A percentile compares a stretch with the other conserved stretches of the same genome.
These are phyloP conservation scores for Dysidea cf. avara DNA, from an alignment of 37 sponge, comb jelly and placozoan species.

Conservation along the genomic window DNA sequence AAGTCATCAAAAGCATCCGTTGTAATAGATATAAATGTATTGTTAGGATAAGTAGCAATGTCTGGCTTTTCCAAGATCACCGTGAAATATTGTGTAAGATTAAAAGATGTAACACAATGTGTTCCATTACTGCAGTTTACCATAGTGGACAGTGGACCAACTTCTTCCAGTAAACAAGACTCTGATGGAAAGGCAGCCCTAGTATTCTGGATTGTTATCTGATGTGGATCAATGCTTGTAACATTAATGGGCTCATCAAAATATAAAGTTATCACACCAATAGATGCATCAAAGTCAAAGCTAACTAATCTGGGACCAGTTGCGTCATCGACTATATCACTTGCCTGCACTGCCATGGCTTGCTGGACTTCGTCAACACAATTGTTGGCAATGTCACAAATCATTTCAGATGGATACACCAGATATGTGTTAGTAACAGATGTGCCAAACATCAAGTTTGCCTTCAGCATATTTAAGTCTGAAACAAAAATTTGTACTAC, in stretches of 20 bases:
- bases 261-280: conserved; percentile 41
- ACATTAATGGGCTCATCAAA: conserved; percentile 80
- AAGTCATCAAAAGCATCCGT: conserved; percentile 73
- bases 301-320: conserved; percentile 52
- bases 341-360: conserved; percentile 32
- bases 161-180: conserved; percentile 28
- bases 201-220: conserved; percentile 65
- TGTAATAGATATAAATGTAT: conserved; percentile 77
- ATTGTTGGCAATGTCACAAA: conserved; percentile 71
- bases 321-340: conserved; percentile 45
- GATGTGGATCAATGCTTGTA: conserved; percentile 40
- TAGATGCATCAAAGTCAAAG: conserved; percentile 68
- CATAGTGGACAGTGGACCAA: not conserved
- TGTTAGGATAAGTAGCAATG: conserved; percentile 50
- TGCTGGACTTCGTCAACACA: conserved; percentile 34
- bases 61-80: conserved; percentile 41
- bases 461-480: conserved; percentile 51
- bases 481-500: conserved; percentile 5
- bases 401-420: conserved; percentile 7
- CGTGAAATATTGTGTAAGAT: conserved; percentile 36
- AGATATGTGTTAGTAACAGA: conserved; percentile 51
- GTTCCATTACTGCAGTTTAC: conserved; percentile 14
- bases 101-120: conserved; percentile 1
- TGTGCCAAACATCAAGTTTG: conserved; percentile 46
- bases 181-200: conserved; percentile 35